A percentile compares a stretch with the other conserved stretches of the same genome.
These are phyloP conservation scores for Geotrupes spiniger DNA, from an alignment of 2,888 invertebrate species.

Conservation along the genomic window DNA sequence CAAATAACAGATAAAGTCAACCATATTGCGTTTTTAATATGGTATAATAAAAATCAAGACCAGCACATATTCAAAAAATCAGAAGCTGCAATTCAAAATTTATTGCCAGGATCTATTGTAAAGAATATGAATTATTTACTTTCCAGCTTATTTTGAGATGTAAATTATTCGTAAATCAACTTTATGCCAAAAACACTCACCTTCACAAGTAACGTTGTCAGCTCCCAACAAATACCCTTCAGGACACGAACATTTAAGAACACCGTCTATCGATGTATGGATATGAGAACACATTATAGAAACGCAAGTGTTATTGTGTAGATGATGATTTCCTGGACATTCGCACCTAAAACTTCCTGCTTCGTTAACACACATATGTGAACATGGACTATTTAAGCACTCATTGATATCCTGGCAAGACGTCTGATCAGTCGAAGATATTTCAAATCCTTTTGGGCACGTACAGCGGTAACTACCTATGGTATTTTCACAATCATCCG, in stretches of 20 bases:
- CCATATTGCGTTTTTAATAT: too few relatives aligned
- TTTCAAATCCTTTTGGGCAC: constrained; percentile 47
- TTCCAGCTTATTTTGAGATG: too few relatives aligned
- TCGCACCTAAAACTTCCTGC: constrained; percentile 60
- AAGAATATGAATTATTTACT: too few relatives aligned
- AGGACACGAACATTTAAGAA: constrained; percentile 46
- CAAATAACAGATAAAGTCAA: too few relatives aligned
- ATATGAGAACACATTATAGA: constrained; percentile 8
- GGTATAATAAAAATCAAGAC: too few relatives aligned
- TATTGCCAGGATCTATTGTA: too few relatives aligned
- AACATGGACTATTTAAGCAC: constrained; percentile 50
- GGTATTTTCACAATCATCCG: constrained; percentile 55
- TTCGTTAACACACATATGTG: constrained; percentile 59
- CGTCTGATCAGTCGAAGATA: constrained; percentile 39
- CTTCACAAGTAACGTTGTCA: constrained; percentile 48
- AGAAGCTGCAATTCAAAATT: too few relatives aligned
- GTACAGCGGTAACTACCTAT: constrained; percentile 55
- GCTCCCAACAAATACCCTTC: constrained; percentile 55
- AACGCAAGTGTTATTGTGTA: constrained; percentile 33
- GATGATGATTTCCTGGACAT: constrained; percentile 36
- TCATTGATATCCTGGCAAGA: constrained; percentile 47
- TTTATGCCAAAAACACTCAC: too few relatives aligned
- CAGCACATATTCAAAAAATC: too few relatives aligned
- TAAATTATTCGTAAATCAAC: too few relatives aligned
- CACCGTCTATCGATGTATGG: constrained; percentile 33